Percentiles rank a stretch among this genome's conserved stretches.
Conservation (phyloP, 2,888 invertebrate genomes). For the Calameuta filiformis region DNA sequence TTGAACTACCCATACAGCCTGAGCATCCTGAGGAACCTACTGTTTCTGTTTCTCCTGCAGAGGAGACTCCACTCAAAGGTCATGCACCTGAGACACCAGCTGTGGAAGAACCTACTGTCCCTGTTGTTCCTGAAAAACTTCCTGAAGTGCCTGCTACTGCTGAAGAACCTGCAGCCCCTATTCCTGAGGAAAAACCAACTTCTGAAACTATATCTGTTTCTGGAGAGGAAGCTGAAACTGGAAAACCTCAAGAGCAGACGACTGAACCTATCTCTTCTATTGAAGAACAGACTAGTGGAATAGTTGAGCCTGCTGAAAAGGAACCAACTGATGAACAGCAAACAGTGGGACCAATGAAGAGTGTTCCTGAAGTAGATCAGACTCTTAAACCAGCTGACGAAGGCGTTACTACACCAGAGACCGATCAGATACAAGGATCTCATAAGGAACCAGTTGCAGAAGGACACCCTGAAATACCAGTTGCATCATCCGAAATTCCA, state of each 20-base stretch:
- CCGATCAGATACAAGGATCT: slow-evolving; percentile 9
- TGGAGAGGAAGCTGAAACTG: background rate
- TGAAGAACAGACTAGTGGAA: slow-evolving; percentile 8
- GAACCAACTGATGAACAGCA: background rate
- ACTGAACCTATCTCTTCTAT: slow-evolving; percentile 2
- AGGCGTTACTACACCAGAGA: slow-evolving; percentile 6
- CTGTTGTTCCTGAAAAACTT: slow-evolving; percentile 20
- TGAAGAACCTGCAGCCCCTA: slow-evolving; percentile 2
- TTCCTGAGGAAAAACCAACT: background rate
- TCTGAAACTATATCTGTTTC: background rate
- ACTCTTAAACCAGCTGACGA: slow-evolving; percentile 11
- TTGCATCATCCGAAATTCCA: slow-evolving; percentile 8
- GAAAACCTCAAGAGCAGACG: background rate
- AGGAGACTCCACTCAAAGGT: slow-evolving; percentile 14
- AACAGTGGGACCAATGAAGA: too few relatives aligned
- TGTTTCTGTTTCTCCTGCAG: slow-evolving; percentile 19
- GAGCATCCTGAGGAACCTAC: slow-evolving; percentile 18
- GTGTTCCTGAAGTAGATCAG: background rate
- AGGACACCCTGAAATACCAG: background rate
- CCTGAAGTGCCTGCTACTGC: slow-evolving; percentile 11
- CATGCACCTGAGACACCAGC: slow-evolving; percentile 11
- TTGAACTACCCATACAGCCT: background rate
- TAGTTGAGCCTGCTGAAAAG: background rate
- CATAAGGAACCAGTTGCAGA: slow-evolving; percentile 10
- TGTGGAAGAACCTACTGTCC: slow-evolving; percentile 26